These are phyloP conservation scores for Typhlichthys subterraneus DNA, from an alignment of 2,797 vertebrate species.

Conservation along the genomic window DNA sequence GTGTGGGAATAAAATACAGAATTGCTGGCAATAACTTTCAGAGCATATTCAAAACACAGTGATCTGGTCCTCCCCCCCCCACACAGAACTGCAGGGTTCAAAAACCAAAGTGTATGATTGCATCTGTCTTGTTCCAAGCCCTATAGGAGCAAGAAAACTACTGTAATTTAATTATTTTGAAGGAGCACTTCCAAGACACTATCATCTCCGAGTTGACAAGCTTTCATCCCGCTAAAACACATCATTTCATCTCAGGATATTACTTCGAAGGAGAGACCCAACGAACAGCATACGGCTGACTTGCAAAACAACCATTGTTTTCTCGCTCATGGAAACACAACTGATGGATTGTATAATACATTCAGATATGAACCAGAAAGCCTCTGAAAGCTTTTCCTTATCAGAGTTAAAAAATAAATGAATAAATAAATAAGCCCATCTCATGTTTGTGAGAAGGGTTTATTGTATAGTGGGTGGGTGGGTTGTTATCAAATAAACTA, in stretches of 20 bases:
- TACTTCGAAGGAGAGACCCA: constrained; percentile 13
- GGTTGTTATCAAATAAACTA: constrained; percentile 32
- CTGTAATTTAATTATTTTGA: constrained; percentile 58
- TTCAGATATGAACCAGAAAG: background rate
- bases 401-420: background rate
- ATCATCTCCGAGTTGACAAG: constrained; percentile 33
- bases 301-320: background rate
- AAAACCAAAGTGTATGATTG: constrained; percentile 11
- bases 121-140: constrained; percentile 1
- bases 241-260: constrained; percentile 40
- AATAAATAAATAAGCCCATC: constrained; percentile 2
- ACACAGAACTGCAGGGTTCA: background rate
- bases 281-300: constrained; percentile 4
- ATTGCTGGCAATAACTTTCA: constrained; percentile 15
- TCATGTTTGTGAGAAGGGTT: background rate
- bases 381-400: constrained; percentile 15
- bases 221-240: constrained; percentile 32
- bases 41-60: background rate
- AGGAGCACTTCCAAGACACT: constrained; percentile 38
- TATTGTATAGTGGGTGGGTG: constrained; percentile 2
- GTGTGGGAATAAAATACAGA: constrained; percentile 41
- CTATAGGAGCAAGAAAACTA: constrained; percentile 43
- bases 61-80: background rate
- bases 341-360: constrained; percentile 3
- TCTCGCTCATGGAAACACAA: background rate